Percentiles rank a stretch among this genome's conserved stretches.
Evolutionary conservation across 2,797 vertebrate species (phyloP).

Genomic region (Gambusia yucatana): DNA sequence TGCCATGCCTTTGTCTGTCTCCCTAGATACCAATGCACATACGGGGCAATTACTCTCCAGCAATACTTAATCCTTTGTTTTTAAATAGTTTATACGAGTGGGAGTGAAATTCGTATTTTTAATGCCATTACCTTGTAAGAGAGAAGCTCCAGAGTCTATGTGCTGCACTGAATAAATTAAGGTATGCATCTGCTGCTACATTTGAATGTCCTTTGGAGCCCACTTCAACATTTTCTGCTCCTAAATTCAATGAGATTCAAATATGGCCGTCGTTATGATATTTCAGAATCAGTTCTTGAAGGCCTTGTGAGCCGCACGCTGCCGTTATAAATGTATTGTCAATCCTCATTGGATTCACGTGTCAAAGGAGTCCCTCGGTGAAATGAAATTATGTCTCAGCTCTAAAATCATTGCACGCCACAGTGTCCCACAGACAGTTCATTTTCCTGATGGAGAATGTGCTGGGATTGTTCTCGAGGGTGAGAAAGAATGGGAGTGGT

Average conservation of each 20-base stretch:
- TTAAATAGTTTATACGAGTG: conserved; percentile 28
- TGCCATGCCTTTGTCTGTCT: conserved; percentile 35
- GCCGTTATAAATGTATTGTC: conserved; percentile 71
- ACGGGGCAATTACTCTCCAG: conserved; percentile 61
- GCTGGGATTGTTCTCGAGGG: conserved; percentile 57
- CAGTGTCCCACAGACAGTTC: conserved; percentile 57
- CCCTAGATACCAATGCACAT: conserved; percentile 48
- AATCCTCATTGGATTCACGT: conserved; percentile 65
- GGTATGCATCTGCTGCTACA: conserved; percentile 33
- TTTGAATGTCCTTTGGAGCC: conserved; percentile 57
- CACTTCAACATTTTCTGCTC: conserved; percentile 46
- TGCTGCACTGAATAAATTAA: conserved; percentile 27
- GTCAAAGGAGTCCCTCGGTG: conserved; percentile 66
- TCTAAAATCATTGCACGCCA: conserved; percentile 58
- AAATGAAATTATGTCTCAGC: conserved; percentile 73
- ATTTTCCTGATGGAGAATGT: conserved; percentile 53
- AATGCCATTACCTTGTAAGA: conserved; percentile 2
- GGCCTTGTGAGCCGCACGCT: conserved; percentile 50
- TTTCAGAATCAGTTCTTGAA: conserved; percentile 63
- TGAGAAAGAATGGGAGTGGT: conserved; percentile 41
- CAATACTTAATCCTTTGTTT: conserved; percentile 54
- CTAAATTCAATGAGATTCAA: conserved; percentile 53
- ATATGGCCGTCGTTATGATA: conserved; percentile 54
- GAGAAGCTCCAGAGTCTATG: conserved; percentile 24
- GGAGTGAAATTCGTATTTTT: conserved; percentile 40